Base-by-base conservation (phyloP, 2,888 invertebrate genomes). In the Apamea sordens region DNA sequence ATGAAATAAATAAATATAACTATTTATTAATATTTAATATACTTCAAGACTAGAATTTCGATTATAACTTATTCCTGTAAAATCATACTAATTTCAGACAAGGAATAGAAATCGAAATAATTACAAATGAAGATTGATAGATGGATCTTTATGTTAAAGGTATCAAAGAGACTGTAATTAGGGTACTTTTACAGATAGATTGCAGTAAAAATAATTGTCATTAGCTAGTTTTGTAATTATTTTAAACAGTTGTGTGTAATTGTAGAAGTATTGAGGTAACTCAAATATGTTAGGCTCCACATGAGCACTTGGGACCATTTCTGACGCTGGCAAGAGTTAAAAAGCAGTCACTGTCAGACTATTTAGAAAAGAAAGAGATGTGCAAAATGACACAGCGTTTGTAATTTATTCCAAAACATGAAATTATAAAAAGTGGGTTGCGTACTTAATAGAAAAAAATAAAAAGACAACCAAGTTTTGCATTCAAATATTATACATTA, bases 91-190 rank as follows among this genome's bases (percentile, higher is more conserved):
- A 91, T 96, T 96, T 93, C 96, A 96, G 96, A 88, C 85, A 94
- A 92, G 96, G 96, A 89, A 94, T 96, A 91, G 89, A 94, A 80
- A 86, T 96, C 86, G 87, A 91, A 92, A 95, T 96, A 92, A 93
- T 95, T 87, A 95, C 93, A 92, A 89, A 89, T 90, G 93, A 95
- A 87, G 92, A 93, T 88, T 89, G 84, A 91, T 73, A 73, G n/a
- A 69, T 73, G 80, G 72, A 79, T 56, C 47, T 73, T 77, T 74
- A 32, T 65, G 67, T 78, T 73, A 64, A 80, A 83, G 83, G 81
- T 86, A 84, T 82, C 73, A 73, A n/a, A 80, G 21, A 71, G 2
- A 72, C 32, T 73, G 28, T 74, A 50, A 32, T 67, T 72, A 74
- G 64, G 86, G 28, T 83, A 61, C 32, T 61, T 44, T n/a, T 10